These are phyloP conservation scores for Phrynosoma blainvillii DNA, from an alignment of 2,113 vertebrate species.

Conservation along the genomic window DNA sequence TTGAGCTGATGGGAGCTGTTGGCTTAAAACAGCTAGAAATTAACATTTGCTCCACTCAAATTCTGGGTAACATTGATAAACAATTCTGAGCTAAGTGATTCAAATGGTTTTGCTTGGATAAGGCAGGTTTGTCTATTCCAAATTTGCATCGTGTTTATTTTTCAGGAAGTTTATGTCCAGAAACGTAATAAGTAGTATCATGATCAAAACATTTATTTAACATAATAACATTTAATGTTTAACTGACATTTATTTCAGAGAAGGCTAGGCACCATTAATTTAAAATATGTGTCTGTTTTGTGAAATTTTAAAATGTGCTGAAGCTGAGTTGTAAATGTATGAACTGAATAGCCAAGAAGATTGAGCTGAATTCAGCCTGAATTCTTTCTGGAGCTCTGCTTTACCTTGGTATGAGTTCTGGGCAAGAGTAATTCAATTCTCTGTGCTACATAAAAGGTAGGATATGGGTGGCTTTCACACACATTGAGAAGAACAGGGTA, in stretches of 20 bases:
- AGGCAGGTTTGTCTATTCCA: not conserved
- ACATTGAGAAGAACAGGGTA: not conserved
- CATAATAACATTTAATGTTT: no score
- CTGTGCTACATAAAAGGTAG: not conserved
- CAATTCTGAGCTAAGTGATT: no score
- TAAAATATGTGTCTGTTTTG: not conserved
- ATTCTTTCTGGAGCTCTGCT: no score
- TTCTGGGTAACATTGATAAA: no score
- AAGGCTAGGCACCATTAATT: not conserved
- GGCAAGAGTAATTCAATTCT: not conserved
- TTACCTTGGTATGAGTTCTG: not conserved
- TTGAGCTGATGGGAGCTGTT: no score
- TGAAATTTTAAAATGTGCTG: not conserved
- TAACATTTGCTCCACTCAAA: no score
- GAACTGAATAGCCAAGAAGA: not conserved
- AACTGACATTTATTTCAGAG: not conserved
- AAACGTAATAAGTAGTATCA: not conserved
- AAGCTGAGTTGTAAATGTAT: not conserved
- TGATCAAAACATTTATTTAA: no score
- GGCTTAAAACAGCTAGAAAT: no score
- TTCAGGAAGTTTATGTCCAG: not conserved
- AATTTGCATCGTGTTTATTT: not conserved
- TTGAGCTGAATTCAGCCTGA: not conserved
- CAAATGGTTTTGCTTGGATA: not conserved
- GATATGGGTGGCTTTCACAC: not conserved